Evolutionary conservation across 2,888 invertebrate species (phyloP).

Genomic region (Agonum fuliginosum): DNA sequence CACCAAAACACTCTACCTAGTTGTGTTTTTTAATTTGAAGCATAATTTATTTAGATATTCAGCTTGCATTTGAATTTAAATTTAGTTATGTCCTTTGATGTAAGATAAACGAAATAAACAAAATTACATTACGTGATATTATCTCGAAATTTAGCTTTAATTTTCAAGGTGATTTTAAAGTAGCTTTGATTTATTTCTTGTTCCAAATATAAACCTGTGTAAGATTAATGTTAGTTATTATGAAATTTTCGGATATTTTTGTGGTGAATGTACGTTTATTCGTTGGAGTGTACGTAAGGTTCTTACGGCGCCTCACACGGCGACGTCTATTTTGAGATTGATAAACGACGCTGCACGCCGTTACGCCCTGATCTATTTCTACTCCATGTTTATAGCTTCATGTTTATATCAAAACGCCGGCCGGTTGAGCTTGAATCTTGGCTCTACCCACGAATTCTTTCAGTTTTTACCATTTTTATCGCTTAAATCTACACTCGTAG

Average conservation of each 20-base stretch:
- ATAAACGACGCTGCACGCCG: slow-evolving; percentile 43
- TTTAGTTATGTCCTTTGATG: background rate
- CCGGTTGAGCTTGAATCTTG: slow-evolving; percentile 8
- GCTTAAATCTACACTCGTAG: too few species aligned
- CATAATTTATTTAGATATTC: background rate
- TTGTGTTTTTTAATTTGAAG: too few species aligned
- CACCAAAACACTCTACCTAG: too few species aligned
- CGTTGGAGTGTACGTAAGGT: background rate
- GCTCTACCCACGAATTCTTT: too few species aligned
- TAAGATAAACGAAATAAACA: background rate
- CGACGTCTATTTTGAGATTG: slow-evolving; percentile 52
- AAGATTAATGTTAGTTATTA: background rate
- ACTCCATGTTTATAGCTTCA: slow-evolving; percentile 44
- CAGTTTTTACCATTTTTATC: too few species aligned
- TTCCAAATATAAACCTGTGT: background rate
- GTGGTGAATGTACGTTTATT: background rate
- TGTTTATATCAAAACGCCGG: slow-evolving; percentile 50
- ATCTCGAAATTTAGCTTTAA: background rate
- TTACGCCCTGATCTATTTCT: slow-evolving; percentile 48
- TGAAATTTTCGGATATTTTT: background rate
- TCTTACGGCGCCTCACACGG: slow-evolving; percentile 46
- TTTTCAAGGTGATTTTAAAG: background rate
- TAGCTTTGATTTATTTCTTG: background rate
- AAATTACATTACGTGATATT: background rate
- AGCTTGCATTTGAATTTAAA: background rate